These are phyloP conservation scores for Chlorodrepanis virens DNA, from an alignment of 2,113 vertebrate genomes.

Conservation along the genomic window DNA sequence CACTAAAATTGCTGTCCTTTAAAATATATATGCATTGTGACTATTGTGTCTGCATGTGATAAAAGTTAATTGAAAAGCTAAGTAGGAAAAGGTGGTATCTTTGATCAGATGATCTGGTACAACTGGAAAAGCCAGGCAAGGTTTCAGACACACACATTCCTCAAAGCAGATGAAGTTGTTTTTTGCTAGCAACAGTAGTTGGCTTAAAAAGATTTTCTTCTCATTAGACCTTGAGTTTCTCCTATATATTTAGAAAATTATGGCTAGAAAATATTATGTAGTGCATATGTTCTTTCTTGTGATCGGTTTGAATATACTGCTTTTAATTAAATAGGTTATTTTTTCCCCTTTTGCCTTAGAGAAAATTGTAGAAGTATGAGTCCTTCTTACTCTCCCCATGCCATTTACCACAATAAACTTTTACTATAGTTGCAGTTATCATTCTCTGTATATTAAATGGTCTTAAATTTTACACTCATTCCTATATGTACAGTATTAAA, in stretches of 20 bases:
- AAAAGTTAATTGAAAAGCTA: conserved; percentile 23
- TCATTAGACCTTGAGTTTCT: neutral
- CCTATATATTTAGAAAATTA: neutral
- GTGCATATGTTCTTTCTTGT: neutral
- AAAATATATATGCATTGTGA: neutral
- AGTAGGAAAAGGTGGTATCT: neutral
- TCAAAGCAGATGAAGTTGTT: neutral
- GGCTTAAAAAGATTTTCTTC: neutral
- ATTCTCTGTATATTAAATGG: neutral
- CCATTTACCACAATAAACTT: neutral
- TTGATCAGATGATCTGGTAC: conserved; percentile 4
- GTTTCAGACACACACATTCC: neutral
- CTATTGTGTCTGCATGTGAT: neutral
- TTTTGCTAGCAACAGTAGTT: neutral
- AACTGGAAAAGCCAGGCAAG: conserved; percentile 23
- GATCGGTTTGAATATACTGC: neutral
- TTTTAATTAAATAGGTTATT: neutral
- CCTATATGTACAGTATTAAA: neutral
- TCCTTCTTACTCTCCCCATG: neutral
- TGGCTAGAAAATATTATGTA: neutral
- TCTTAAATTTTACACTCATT: neutral
- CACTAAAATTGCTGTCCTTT: neutral
- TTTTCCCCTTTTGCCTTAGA: neutral
- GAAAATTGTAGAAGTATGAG: neutral
- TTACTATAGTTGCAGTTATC: neutral